A percentile compares a stretch with the other conserved stretches of the same genome.
Evolutionary conservation across 2,797 vertebrate genomes (phyloP).

Genomic region (Tenualosa ilisha): DNA sequence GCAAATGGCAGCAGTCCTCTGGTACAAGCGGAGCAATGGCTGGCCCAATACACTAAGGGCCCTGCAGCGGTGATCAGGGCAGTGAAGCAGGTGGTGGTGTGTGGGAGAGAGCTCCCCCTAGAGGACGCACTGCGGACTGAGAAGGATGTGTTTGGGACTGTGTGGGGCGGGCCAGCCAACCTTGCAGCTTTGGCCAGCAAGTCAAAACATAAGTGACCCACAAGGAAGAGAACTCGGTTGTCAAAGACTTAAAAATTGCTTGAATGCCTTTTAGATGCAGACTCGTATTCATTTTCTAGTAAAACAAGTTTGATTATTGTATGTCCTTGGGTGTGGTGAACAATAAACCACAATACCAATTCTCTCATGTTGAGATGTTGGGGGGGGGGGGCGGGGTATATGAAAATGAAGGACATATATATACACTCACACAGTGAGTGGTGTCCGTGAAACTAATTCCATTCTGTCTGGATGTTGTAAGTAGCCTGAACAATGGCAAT

Average conservation of each 20-base stretch:
- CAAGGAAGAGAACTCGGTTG: background rate
- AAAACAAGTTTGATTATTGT: background rate
- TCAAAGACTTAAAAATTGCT: background rate
- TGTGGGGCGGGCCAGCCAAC: conserved; percentile 92
- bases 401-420: background rate
- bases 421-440: too few species aligned
- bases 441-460: background rate
- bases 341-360: background rate
- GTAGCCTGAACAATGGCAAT: background rate
- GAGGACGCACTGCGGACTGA: conserved; percentile 84
- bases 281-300: background rate
- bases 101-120: conserved; percentile 82
- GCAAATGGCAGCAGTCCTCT: conserved; percentile 52
- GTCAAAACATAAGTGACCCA: conserved; percentile 80
- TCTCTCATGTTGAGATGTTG: background rate
- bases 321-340: background rate
- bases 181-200: conserved; percentile 81
- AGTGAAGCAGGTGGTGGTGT: conserved; percentile 82
- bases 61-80: conserved; percentile 80
- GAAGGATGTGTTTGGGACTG: conserved; percentile 83
- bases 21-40: conserved; percentile 79
- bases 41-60: conserved; percentile 75
- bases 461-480: background rate
- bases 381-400: too few species aligned
- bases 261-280: background rate